Evolutionary conservation across 2,113 vertebrate genomes (phyloP).

Genomic region (Saccopteryx leptura): DNA sequence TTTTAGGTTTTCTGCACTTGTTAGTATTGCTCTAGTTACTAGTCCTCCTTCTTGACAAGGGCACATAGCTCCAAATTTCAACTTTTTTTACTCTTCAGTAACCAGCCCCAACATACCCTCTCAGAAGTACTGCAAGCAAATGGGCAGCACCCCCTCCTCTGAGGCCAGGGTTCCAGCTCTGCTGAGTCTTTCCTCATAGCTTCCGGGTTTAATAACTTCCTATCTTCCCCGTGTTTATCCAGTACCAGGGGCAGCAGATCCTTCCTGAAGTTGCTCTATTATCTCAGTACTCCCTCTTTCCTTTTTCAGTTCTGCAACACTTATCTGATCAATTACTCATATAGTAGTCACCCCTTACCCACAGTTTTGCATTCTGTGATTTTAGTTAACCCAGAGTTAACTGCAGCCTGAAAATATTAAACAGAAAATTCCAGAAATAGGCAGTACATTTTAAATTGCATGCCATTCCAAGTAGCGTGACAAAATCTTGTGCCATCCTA

Average conservation of each 20-base stretch:
- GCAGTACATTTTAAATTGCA: not conserved
- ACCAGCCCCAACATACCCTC: not conserved
- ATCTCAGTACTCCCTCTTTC: not conserved
- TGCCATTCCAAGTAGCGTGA: not conserved
- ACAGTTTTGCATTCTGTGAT: not conserved
- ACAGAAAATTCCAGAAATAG: not conserved
- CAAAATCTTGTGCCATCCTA: not conserved
- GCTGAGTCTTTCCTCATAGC: not conserved
- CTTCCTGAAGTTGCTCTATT: slow-evolving; percentile 18
- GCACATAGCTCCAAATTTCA: not conserved
- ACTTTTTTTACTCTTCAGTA: not conserved
- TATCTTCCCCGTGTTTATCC: not conserved
- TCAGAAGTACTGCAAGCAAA: not conserved
- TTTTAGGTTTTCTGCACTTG: not conserved
- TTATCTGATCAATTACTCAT: slow-evolving; percentile 5
- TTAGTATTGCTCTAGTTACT: not conserved
- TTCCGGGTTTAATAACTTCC: not conserved
- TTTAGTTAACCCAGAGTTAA: not conserved
- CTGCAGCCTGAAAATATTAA: not conserved
- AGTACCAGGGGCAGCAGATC: not conserved
- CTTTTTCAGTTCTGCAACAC: not conserved
- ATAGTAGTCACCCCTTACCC: not conserved
- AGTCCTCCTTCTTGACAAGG: not conserved
- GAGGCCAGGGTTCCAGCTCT: not conserved
- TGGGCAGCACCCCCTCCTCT: not conserved